Conservation (phyloP, 1,140 invertebrate species). For the Propsilocerus akamusi region DNA sequence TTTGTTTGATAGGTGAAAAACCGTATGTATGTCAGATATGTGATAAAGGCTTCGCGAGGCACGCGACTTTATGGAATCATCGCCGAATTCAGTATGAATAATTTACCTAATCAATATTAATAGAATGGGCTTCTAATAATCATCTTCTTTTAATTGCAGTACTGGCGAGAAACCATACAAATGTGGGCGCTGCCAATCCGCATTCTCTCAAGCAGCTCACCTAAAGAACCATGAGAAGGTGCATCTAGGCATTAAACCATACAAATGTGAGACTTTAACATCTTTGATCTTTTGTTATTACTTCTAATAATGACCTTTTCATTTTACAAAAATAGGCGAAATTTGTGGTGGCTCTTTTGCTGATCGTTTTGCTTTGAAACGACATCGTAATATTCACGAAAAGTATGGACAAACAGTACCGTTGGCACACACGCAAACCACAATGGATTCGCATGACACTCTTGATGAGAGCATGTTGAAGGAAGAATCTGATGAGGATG, state of each 20-base stretch:
- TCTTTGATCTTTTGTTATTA: no score
- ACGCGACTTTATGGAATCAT: conserved; percentile 79
- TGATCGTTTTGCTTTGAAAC: conserved; percentile 58
- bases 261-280: conserved; percentile 61
- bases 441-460: neutral
- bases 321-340: conserved; percentile 45
- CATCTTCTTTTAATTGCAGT: conserved; percentile 9
- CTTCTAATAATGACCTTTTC: neutral
- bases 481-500: neutral
- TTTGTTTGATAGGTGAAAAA: conserved; percentile 38
- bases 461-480: neutral
- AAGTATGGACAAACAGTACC: conserved; percentile 35
- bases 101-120: no score
- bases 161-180: conserved; percentile 81
- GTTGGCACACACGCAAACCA: neutral
- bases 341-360: conserved; percentile 76
- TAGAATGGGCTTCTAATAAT: no score
- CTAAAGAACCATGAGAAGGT: conserved; percentile 71
- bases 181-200: conserved; percentile 65
- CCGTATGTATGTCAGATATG: conserved; percentile 85
- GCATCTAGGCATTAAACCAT: conserved; percentile 48
- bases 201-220: conserved; percentile 74
- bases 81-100: conserved; percentile 36
- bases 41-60: conserved; percentile 72
- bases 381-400: conserved; percentile 58